Percentiles rank a stretch among this genome's conserved stretches.
These are phyloP conservation scores for Spisula subtruncata DNA, from an alignment of 2,888 invertebrate genomes.

Conservation along the genomic window DNA sequence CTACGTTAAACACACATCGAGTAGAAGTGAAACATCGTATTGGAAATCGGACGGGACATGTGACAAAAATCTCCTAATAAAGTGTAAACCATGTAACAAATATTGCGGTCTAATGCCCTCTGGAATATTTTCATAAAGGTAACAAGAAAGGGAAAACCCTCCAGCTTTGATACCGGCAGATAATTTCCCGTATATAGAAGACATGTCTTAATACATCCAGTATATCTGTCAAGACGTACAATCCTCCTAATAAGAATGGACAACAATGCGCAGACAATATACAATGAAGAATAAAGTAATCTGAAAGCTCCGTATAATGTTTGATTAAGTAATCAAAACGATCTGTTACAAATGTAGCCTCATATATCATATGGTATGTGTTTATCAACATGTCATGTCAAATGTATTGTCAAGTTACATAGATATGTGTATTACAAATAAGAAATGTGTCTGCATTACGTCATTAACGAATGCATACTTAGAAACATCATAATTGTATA, in stretches of 20 bases:
- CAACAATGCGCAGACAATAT: neutral
- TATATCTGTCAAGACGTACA: neutral
- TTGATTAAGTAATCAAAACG: neutral
- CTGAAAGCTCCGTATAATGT: neutral
- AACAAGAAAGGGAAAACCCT: neutral
- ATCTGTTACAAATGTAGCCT: too few species aligned
- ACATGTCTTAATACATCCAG: neutral
- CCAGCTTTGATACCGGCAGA: neutral
- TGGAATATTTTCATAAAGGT: neutral
- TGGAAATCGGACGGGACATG: neutral
- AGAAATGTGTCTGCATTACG: too few species aligned
- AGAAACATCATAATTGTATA: too few species aligned
- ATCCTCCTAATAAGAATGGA: neutral
- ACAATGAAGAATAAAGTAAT: neutral
- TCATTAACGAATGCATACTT: too few species aligned
- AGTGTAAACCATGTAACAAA: neutral
- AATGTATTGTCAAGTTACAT: too few species aligned
- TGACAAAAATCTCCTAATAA: slow-evolving; percentile 20
- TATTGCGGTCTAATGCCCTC: neutral
- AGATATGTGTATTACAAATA: too few species aligned
- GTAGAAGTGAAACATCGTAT: neutral
- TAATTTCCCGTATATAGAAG: neutral
- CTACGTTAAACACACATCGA: neutral
- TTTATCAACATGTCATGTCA: too few species aligned
- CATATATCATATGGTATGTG: too few species aligned